These are phyloP conservation scores for Andrena bicolor DNA, from an alignment of 2,888 invertebrate species.

Conservation along the genomic window DNA sequence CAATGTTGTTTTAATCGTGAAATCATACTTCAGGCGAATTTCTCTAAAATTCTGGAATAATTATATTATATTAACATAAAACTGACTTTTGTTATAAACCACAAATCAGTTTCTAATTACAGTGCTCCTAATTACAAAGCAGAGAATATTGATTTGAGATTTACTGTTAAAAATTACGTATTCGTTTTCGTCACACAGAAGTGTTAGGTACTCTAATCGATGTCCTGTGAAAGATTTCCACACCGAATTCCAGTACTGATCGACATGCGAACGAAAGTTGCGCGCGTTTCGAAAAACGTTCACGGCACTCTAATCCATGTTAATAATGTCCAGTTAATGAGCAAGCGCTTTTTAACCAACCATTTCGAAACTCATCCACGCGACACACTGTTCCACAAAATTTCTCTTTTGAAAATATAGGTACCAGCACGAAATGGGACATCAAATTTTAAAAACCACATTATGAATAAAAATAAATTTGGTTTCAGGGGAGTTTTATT, in stretches of 20 bases:
- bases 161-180: background rate
- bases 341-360: background rate
- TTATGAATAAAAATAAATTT: no score
- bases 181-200: background rate
- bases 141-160: no score
- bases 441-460: no score
- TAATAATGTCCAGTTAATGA: background rate
- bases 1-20: no score
- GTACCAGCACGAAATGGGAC: no score
- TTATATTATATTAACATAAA: no score
- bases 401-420: background rate
- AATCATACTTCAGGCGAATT: no score
- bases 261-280: conserved; percentile 14
- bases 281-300: background rate
- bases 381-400: background rate
- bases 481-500: no score
- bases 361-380: background rate
- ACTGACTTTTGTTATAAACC: no score
- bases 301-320: background rate
- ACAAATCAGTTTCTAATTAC: no score
- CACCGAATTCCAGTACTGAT: conserved; percentile 17
- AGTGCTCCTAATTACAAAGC: no score
- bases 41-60: no score
- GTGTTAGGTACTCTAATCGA: background rate
- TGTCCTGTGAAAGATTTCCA: conserved; percentile 12